Evolutionary conservation across 2,888 invertebrate genomes (phyloP), one percentile per base, ranked within the genome.

Genomic region (Teinopalpus imperialis): DNA sequence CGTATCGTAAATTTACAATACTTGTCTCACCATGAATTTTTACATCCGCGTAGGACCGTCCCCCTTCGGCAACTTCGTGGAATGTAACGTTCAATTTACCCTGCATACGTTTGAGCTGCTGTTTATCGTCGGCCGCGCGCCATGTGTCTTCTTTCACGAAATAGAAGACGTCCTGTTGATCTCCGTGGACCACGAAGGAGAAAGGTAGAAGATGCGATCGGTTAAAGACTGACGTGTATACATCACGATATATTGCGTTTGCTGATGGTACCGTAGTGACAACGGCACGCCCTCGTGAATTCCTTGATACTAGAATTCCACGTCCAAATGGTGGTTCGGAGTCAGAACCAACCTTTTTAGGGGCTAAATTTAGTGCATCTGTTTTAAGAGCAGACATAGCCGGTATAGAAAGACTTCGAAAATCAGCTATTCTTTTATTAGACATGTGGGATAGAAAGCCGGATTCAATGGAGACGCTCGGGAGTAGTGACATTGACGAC

Each of bases 1-100:
- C 98, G 70, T 98, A 98, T n/a, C 98, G 92, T 53, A 98, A 87
- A 74, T 98, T 98, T 54, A 98, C 94, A 32, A 97, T 94, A 53
- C 97, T 96, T 72, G 96, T 96, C 27, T 93, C 91, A 0, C 97
- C 96, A 70, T 97, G 97, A 57, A 98, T 96, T 77, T 97, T 95
- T 4, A 98, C 95, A 75, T 96, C 96, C 49, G 94, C 91, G 61
- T 94, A 94, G 58, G 94, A 93, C 54, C 92, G 91, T 1, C 94
- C 94, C 52, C 93, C 94, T 65, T 95, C 95, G 36, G 92, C 92
- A 21, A 92, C 92, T 70, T 97, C 96, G 75, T 97, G 96, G 91
- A 96, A 95, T 12, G 97, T 97, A 42, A 96, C 95, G 74, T 97
- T 97, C 32, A 97, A 94, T 74, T 96, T 95, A 3, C 96, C 95